Evolutionary conservation across 1,140 invertebrate genomes (phyloP).

Genomic region (Rhopalosiphum maidis): DNA sequence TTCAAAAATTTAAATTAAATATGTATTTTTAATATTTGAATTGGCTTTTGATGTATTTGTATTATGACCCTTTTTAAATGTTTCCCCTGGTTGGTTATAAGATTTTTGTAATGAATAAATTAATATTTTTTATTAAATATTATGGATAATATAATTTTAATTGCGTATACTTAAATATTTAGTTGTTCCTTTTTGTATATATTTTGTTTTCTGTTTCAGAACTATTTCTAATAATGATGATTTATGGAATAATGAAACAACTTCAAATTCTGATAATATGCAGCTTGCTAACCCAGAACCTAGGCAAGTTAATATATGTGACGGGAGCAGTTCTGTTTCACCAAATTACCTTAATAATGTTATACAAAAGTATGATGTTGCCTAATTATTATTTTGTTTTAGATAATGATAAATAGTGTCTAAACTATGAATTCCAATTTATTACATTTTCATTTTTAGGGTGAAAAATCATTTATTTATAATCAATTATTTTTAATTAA

Average conservation of each 20-base stretch:
- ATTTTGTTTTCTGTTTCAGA: not conserved
- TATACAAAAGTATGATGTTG: conserved; percentile 42
- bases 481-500: not conserved
- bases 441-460: not conserved
- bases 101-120: not conserved
- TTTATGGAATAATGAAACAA: not conserved
- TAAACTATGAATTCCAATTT: not conserved
- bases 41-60: not conserved
- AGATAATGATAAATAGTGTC: not conserved
- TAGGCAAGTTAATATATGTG: conserved; percentile 9
- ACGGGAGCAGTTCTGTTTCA: not conserved
- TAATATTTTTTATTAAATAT: not conserved
- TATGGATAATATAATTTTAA: not conserved
- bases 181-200: not conserved
- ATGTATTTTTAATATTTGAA: not conserved
- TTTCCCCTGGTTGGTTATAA: not conserved
- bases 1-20: no score
- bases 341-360: not conserved
- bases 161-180: not conserved
- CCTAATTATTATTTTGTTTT: not conserved
- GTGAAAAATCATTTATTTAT: not conserved
- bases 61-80: not conserved
- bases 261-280: conserved; percentile 39
- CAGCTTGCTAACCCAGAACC: conserved; percentile 50
- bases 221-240: conserved; percentile 8